phyloP scores from a whole-genome alignment of 2,113 vertebrate species.

The Panurus biarmicus region DNA sequence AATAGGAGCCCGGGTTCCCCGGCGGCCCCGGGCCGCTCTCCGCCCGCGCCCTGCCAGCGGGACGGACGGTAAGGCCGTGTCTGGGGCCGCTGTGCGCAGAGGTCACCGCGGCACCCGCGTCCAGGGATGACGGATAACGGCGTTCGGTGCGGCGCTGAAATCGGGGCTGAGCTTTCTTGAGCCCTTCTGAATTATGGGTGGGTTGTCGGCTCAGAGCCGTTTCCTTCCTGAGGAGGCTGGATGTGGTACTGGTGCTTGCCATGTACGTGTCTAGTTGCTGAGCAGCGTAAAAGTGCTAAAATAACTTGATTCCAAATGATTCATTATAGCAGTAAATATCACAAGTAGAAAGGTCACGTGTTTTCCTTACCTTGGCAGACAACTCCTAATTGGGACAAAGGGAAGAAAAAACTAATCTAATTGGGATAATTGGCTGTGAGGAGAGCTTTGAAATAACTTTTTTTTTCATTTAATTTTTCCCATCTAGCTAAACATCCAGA shows the following conservation, averaged over 20 bases:
- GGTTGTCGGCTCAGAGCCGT: background rate
- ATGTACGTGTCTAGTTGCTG: background rate
- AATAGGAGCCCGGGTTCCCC: background rate
- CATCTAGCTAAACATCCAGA: slow-evolving; percentile 90
- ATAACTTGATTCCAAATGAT: background rate
- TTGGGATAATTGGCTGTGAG: background rate
- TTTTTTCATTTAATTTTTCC: background rate
- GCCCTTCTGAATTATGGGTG: background rate
- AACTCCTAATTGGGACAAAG: background rate
- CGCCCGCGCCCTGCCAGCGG: background rate
- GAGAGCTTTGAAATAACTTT: background rate
- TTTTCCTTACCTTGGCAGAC: background rate
- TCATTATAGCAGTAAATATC: background rate
- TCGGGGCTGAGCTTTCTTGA: fast-evolving
- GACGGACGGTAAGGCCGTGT: background rate
- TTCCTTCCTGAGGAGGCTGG: background rate
- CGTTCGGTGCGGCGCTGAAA: fast-evolving
- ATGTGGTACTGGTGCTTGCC: background rate
- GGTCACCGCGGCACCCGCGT: fast-evolving
- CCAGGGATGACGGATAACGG: fast-evolving
- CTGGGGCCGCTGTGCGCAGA: background rate
- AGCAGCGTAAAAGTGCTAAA: background rate
- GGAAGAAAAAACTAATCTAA: background rate
- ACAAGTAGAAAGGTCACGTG: background rate
- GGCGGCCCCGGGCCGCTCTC: background rate